Conservation (phyloP, 2,888 invertebrate species). For the Cheilosia vulpina region DNA sequence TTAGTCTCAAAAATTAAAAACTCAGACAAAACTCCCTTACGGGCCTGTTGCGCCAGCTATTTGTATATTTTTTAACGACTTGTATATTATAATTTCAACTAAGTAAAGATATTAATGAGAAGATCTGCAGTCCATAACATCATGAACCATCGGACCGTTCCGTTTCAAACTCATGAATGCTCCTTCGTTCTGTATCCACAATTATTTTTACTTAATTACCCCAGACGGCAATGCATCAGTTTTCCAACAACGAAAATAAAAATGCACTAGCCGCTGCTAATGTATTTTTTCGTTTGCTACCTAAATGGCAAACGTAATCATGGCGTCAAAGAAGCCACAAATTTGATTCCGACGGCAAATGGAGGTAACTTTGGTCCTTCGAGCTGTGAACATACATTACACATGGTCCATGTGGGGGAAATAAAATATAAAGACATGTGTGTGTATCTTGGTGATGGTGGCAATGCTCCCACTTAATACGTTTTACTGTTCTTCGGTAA, state of each 20-base stretch:
- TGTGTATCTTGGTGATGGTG: not conserved
- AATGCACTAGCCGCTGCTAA: constrained; percentile 21
- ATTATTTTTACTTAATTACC: constrained; percentile 57
- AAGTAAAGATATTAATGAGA: too few relatives aligned
- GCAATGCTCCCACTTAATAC: too few relatives aligned
- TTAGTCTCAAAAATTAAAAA: too few relatives aligned
- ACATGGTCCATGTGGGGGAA: not conserved
- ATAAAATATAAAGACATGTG: not conserved
- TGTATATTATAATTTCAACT: too few relatives aligned
- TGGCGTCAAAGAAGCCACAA: constrained; percentile 45
- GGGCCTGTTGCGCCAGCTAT: too few relatives aligned
- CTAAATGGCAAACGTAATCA: constrained; percentile 56
- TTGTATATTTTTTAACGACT: too few relatives aligned
- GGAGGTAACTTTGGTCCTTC: not conserved
- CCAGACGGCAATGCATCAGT: constrained; percentile 47
- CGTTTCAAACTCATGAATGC: too few relatives aligned
- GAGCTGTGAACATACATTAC: not conserved
- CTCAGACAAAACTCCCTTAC: too few relatives aligned
- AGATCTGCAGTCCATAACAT: too few relatives aligned
- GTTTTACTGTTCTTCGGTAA: too few relatives aligned
- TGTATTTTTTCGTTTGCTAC: constrained; percentile 16
- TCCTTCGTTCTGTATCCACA: not conserved
- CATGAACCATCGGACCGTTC: too few relatives aligned
- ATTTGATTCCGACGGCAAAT: constrained; percentile 28
- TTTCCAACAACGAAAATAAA: constrained; percentile 10